Conservation (phyloP, 1,140 invertebrate genomes). For the Belonocnema kinseyi region DNA sequence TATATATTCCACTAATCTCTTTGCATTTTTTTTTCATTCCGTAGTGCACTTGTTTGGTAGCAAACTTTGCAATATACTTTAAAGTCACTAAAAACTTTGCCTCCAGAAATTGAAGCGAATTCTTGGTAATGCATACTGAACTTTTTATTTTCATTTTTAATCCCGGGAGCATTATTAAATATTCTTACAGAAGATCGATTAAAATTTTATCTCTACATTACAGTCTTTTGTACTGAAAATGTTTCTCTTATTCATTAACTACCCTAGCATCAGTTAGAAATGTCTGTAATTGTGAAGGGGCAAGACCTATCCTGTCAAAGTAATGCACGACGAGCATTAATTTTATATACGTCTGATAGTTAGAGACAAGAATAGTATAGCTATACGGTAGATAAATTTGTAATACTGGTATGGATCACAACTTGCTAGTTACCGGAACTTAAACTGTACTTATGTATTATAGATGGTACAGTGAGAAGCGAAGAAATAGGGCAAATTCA, state of each 20-base stretch:
- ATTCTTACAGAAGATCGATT: no score
- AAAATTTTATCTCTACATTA: no score
- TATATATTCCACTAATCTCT: neutral
- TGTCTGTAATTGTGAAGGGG: neutral
- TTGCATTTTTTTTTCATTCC: neutral
- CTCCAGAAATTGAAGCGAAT: no score
- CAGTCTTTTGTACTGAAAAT: no score
- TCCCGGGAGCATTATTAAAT: no score
- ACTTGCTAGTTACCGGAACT: neutral
- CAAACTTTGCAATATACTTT: no score
- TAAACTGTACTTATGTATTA: neutral
- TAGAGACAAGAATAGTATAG: neutral
- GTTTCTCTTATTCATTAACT: no score
- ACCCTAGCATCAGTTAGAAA: no score
- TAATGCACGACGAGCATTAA: neutral
- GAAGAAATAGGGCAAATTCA: neutral
- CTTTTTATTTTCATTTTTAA: no score
- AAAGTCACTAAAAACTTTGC: no score
- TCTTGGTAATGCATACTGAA: no score
- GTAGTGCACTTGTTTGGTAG: neutral
- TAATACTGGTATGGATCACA: neutral
- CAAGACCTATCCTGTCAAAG: neutral
- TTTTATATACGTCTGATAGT: neutral
- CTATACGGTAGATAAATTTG: neutral
- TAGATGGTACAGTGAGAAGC: neutral